phyloP scores from a whole-genome alignment of 2,113 vertebrate species.

The Casuarius casuarius region DNA sequence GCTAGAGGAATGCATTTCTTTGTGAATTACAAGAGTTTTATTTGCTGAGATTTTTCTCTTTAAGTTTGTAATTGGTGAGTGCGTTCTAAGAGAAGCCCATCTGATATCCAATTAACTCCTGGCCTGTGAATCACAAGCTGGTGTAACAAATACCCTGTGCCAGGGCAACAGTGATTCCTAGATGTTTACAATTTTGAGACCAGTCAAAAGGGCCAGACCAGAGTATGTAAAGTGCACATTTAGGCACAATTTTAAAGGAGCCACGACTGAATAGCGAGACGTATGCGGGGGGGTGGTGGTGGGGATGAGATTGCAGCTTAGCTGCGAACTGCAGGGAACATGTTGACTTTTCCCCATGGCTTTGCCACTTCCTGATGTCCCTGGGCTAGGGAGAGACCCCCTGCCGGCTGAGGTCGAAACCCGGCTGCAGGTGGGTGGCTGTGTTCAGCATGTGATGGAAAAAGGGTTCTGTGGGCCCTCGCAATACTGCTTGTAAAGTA shows the following conservation, averaged over 20 bases:
- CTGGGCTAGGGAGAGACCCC: not conserved
- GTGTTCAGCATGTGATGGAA: not conserved
- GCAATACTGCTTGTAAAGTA: not conserved
- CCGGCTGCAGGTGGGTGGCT: not conserved
- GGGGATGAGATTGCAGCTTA: not conserved
- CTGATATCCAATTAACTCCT: not conserved
- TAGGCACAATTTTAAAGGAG: not conserved
- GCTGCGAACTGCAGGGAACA: not conserved
- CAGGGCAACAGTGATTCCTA: not conserved
- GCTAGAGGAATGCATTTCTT: not conserved
- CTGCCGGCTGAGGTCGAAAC: not conserved
- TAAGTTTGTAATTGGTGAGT: not conserved
- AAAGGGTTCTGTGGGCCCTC: not conserved
- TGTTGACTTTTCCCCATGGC: not conserved
- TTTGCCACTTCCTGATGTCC: not conserved
- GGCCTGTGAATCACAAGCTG: not conserved
- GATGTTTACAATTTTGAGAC: not conserved
- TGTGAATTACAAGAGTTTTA: not conserved
- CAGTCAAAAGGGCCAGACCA: not conserved
- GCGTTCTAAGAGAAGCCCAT: not conserved
- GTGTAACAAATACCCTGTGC: not conserved
- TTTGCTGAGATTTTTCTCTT: not conserved
- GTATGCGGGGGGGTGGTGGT: no score
- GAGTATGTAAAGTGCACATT: not conserved
- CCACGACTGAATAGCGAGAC: not conserved